Evolutionary conservation across 2,888 invertebrate genomes (phyloP), one percentile per base, ranked within the genome.

Genomic region (Clistopyga incitator): DNA sequence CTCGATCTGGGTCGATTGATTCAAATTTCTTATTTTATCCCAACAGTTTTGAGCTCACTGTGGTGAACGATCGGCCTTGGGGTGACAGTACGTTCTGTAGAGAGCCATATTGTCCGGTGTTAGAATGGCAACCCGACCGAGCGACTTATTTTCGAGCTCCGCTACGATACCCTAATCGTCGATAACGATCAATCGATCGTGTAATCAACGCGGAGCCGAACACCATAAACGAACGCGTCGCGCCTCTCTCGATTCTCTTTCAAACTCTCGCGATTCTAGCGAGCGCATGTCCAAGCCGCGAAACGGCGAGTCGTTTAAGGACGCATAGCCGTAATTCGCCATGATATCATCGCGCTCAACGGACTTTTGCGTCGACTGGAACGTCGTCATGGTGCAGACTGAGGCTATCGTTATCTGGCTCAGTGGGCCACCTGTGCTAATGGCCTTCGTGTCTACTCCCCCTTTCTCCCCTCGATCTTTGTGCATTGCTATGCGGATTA

Each of bases 1-100:
- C 80, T 86, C 81, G 84, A 90, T 90, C 88, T 89, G 82, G 90
- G 90, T 91, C 81, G 67, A 52, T 78, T 71, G 59, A 81, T 84
- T 78, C 59, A 81, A 81, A 56, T 84, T 71, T 75, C 65, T 81
- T 38, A 78, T 75, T 81, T 52, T 59, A 70, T 75, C 50, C 38
- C 10, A 59, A 64, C 20, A 47, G 34, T 45, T 75, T 38, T n/a
- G n/a, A n/a, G n/a, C 50, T 47, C 29, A 29, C 67, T 25, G 34
- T 18, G 38, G 6, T 64, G 50, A 50, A 8, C 23, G 4, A 64
- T 64, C 11, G 64, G 45, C 68, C 78, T 72, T 72, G 8, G 47
- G 34, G 61, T 15, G 29, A 56, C 54, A 45, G 52, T 59, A 34
- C n/a, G 23, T 20, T 20, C 52, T 54, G n/a, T 0, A 18, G 25